Conservation (phyloP, 2,113 vertebrate species). For the Sphyrna mokarran region DNA sequence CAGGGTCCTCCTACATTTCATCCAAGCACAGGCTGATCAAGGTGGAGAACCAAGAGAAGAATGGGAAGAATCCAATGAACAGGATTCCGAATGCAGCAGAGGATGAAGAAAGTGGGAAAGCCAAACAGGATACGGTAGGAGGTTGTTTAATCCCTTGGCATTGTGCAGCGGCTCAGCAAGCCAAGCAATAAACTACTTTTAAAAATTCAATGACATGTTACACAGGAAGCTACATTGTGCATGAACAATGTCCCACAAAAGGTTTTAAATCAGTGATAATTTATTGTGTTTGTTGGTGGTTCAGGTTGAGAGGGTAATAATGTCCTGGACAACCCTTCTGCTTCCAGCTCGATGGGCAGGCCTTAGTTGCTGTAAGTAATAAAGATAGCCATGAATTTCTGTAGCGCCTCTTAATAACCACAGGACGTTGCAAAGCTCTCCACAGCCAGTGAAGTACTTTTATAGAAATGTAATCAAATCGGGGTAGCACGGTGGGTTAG, state of each 20-base stretch:
- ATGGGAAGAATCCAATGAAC: conserved; percentile 53
- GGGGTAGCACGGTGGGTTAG: no score
- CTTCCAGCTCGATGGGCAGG: not conserved
- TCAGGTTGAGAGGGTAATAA: not conserved
- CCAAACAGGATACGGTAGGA: conserved; percentile 71
- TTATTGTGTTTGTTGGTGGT: not conserved
- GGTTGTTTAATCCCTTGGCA: conserved; percentile 43
- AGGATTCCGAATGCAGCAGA: conserved; percentile 61
- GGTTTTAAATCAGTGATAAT: not conserved
- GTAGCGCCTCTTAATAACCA: not conserved
- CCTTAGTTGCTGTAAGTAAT: not conserved
- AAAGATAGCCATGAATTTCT: not conserved
- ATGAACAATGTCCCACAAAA: not conserved
- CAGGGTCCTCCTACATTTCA: conserved; percentile 55
- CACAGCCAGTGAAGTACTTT: not conserved
- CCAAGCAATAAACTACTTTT: not conserved
- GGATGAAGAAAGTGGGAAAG: conserved; percentile 51
- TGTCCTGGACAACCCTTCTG: not conserved
- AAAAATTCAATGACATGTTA: not conserved
- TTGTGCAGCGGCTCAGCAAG: not conserved
- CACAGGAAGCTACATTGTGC: not conserved
- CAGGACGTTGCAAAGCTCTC: not conserved
- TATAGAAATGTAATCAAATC: not conserved
- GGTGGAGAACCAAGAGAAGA: conserved; percentile 82
- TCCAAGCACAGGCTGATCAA: conserved; percentile 93